phyloP scores from a whole-genome alignment of 2,797 vertebrate genomes.

The Sardinella longiceps region DNA sequence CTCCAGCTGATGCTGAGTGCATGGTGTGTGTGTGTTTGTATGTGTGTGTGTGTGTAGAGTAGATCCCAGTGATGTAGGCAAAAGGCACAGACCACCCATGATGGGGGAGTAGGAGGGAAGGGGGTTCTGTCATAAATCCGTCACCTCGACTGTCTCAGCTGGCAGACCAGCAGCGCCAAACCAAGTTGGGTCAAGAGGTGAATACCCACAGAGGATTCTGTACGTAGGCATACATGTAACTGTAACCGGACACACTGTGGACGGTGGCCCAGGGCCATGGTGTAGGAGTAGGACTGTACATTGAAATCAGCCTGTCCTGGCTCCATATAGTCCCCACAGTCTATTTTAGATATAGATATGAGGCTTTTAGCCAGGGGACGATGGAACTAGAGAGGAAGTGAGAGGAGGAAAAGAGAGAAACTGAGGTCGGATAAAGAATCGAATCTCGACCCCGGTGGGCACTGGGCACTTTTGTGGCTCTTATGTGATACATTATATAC shows the following conservation, averaged over 20 bases:
- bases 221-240: not conserved
- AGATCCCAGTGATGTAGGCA: not conserved
- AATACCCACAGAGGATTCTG: not conserved
- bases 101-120: too few relatives aligned
- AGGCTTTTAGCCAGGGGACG: too few relatives aligned
- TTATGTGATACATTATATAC: too few relatives aligned
- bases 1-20: not conserved
- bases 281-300: too few relatives aligned
- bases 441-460: too few relatives aligned
- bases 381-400: too few relatives aligned
- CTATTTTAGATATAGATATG: too few relatives aligned
- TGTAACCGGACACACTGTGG: not conserved
- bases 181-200: not conserved
- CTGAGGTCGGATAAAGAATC: too few relatives aligned
- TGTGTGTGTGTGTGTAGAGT: not conserved
- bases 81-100: slow-evolving; percentile 6
- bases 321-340: too few relatives aligned
- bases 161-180: not conserved
- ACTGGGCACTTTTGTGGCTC: too few relatives aligned
- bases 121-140: not conserved
- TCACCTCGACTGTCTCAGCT: not conserved
- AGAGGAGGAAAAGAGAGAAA: too few relatives aligned
- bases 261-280: not conserved
- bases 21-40: not conserved
- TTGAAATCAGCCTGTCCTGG: too few relatives aligned